Evolutionary conservation across 92 coral and sea anemone genomes (phyloP).

Genomic region (Diadumene lineata): DNA sequence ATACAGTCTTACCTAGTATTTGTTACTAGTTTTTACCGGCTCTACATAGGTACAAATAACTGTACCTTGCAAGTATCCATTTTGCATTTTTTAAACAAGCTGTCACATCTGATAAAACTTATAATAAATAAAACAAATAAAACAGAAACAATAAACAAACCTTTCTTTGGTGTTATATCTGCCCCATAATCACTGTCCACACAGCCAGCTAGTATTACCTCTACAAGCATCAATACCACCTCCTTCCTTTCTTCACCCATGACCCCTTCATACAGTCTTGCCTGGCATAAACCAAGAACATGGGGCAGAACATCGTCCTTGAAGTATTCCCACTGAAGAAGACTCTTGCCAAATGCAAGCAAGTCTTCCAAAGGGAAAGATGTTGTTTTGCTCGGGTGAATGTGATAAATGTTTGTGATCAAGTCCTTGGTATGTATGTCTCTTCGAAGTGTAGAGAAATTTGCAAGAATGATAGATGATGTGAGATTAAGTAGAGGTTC

Average conservation of each 20-base stretch:
- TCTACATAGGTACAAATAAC: no score
- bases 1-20: no score
- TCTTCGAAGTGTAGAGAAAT: slow-evolving; percentile 51
- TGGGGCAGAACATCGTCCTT: slow-evolving; percentile 51
- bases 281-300: slow-evolving; percentile 60
- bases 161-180: slow-evolving; percentile 39
- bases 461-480: slow-evolving; percentile 65
- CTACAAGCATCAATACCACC: slow-evolving; percentile 57
- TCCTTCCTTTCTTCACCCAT: slow-evolving; percentile 42
- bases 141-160: no score
- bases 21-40: no score
- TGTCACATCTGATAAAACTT: no score
- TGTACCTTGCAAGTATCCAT: no score
- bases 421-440: slow-evolving; percentile 49
- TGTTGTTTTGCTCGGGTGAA: slow-evolving; percentile 6
- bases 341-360: slow-evolving; percentile 52
- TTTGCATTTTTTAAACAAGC: no score
- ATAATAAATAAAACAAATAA: no score
- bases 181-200: slow-evolving; percentile 42
- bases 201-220: slow-evolving; percentile 32
- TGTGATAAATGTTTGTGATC: slow-evolving; percentile 38
- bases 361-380: slow-evolving; percentile 31
- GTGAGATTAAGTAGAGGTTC: slow-evolving; percentile 47
- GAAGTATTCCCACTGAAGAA: slow-evolving; percentile 71
- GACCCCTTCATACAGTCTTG: slow-evolving; percentile 24